Evolutionary conservation across 2,797 vertebrate species (phyloP).

Genomic region (Cossypha heuglini): DNA sequence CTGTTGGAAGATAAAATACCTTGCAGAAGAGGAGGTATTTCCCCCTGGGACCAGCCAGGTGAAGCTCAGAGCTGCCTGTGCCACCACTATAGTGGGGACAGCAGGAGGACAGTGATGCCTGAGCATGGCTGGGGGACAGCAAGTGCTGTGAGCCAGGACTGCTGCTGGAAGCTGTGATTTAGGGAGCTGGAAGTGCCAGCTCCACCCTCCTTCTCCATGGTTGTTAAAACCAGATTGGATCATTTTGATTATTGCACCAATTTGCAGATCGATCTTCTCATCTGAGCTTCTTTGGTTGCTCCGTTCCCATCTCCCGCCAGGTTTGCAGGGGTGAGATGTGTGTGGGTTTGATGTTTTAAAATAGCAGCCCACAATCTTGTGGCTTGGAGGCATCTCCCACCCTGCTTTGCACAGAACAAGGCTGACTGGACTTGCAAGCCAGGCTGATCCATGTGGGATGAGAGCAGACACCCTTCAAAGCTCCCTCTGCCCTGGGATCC

Average conservation of each 20-base stretch:
- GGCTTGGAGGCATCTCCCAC: conserved; percentile 1
- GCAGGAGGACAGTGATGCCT: not conserved
- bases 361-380: not conserved
- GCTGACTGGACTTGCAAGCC: accelerated
- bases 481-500: not conserved
- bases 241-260: not conserved
- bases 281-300: not conserved
- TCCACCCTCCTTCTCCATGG: not conserved
- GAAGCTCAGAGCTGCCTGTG: accelerated
- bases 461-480: not conserved
- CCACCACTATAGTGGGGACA: accelerated
- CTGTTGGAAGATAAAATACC: not conserved
- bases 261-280: not conserved
- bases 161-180: not conserved
- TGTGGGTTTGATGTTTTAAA: not conserved
- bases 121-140: not conserved
- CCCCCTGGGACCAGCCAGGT: not conserved
- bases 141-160: accelerated
- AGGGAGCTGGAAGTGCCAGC: not conserved
- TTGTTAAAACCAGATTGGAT: not conserved
- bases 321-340: not conserved
- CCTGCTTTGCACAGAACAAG: not conserved
- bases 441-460: accelerated
- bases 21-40: not conserved
- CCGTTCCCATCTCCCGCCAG: not conserved